Evolutionary conservation across 2,888 invertebrate species (phyloP), one percentile per base, ranked within the genome.

Genomic region (Nephrotoma flavescens): DNA sequence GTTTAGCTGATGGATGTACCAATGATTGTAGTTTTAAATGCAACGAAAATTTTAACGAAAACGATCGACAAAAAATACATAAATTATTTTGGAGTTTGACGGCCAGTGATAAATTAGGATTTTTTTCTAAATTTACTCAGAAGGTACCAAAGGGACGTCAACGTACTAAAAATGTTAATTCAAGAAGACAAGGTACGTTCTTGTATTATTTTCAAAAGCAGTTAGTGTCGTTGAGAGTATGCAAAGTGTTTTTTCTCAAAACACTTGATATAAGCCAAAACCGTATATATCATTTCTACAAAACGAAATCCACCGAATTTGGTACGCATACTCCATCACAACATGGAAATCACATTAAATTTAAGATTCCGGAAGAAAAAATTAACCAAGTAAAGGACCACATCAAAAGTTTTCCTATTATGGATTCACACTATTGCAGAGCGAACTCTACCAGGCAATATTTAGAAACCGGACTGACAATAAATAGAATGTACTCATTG

Each of bases 361-460:
- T 71, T 42, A 85, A 71, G 42, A 87, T 83, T 84, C 19, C 45
- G 6, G 86, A 85, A 7, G 85, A 71, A 31, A 85, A 83, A 86
- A 83, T 41, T 71, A 45, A 87, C 4, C 42, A 86, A 86, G 85
- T 88, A 19, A 52, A 83, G 19, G 47, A 87, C 7, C 88, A 88
- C 47, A 15, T 83, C 41, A 83, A 41, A 19, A 83, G 83, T 83
- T 83, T 83, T 19, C 83, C 83, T 41, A 11, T 11, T 6, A 85
- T 87, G 19, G 87, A 87, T 11, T 83, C 86, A 12, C 87, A 87
- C 45, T 87, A 88, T 86, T 86, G 86, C n/a, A 12, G 87, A 86
- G 86, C 87, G 41, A 44, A 11, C 45, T 87, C 87, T 6, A 71
- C 52, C 15, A 88, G 86, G 83, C 45, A 87, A 86, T 88, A 87